Base-by-base conservation (phyloP, 2,113 vertebrate species). In the Phocoena sinus region DNA sequence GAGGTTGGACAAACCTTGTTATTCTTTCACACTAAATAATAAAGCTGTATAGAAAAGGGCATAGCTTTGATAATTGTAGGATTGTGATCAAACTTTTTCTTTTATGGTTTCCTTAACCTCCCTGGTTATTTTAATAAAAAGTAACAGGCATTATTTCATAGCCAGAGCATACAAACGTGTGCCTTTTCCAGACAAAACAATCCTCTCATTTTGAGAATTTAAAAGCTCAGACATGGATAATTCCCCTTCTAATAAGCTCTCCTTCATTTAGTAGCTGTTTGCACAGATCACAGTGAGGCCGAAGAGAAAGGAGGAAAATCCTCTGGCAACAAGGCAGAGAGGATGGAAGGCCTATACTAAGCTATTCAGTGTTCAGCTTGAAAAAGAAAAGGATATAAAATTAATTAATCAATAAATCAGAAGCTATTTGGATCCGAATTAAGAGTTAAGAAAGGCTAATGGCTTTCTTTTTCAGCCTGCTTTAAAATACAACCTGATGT, bases 401-500 rank as follows among this genome's bases (percentile, higher is more conserved):
- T 82, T 62, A 94, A 89, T 81, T 62, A 93, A 79, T 63, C 18
- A 94, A 70, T 74, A 91, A 93, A 95, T 47, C 33, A 94, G 17
- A 81, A 94, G 33, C 50, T 47, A 86, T 20, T 77, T 86, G 65
- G 7, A 96, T 74, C 74, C 74, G 15, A 95, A 84, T 92, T 91
- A 67, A 85, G 83, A 85, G 36, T 47, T 96, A 93, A 95, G 65
- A 93, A 73, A 87, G 13, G 17, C 33, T 56, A 83, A 25, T 68
- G 25, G 63, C 13, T 93, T 90, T 88, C 56, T 65, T 91, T 91
- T 62, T 67, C 68, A 88, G 41, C 70, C 15, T 89, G 33, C 44
- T 98, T 91, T 89, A 84, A 82, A 80, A 94, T 92, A 94, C 31
- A 97, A 95, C 81, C 79, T 79, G 89, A 80, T 74, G 56, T 38